A percentile compares a stretch with the other conserved stretches of the same genome.
Evolutionary conservation across 2,797 vertebrate species (phyloP).

Genomic region (Malacoctenus gilli): DNA sequence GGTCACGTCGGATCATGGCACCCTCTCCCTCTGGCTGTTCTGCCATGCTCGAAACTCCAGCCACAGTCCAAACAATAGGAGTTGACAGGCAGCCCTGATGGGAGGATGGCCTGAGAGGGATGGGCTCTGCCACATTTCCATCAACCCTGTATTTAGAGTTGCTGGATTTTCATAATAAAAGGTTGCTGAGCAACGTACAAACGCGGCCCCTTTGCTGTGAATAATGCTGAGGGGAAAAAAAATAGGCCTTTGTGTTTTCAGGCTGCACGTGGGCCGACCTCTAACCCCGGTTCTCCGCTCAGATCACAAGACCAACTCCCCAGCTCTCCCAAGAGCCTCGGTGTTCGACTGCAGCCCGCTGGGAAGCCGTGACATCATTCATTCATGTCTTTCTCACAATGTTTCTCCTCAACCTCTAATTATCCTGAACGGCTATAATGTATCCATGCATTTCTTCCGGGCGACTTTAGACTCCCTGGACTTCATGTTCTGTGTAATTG

Average conservation of each 20-base stretch:
- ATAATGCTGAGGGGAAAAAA: constrained; percentile 61
- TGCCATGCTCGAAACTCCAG: constrained; percentile 52
- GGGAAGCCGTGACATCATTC: constrained; percentile 11
- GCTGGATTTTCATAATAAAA: constrained; percentile 78
- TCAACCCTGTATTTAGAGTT: constrained; percentile 78
- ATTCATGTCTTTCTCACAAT: constrained; percentile 7
- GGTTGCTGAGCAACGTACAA: constrained; percentile 63
- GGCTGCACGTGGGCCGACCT: constrained; percentile 74
- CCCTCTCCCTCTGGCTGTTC: constrained; percentile 49
- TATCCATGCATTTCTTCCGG: constrained; percentile 1
- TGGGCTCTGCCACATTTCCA: constrained; percentile 66
- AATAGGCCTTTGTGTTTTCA: constrained; percentile 72
- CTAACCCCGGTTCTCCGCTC: constrained; percentile 52
- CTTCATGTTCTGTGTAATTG: not conserved
- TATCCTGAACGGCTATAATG: not conserved
- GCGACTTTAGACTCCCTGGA: constrained; percentile 3
- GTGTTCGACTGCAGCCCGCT: constrained; percentile 19
- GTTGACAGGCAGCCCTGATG: constrained; percentile 68
- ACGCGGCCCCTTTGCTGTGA: constrained; percentile 73
- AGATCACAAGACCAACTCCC: constrained; percentile 76
- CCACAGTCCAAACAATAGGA: constrained; percentile 75
- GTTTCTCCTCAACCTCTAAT: not conserved
- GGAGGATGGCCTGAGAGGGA: constrained; percentile 71
- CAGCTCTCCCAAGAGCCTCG: constrained; percentile 52
- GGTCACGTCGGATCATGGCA: constrained; percentile 58